Base-by-base conservation (phyloP, 2,797 vertebrate species). In the Ammospiza maritima region DNA sequence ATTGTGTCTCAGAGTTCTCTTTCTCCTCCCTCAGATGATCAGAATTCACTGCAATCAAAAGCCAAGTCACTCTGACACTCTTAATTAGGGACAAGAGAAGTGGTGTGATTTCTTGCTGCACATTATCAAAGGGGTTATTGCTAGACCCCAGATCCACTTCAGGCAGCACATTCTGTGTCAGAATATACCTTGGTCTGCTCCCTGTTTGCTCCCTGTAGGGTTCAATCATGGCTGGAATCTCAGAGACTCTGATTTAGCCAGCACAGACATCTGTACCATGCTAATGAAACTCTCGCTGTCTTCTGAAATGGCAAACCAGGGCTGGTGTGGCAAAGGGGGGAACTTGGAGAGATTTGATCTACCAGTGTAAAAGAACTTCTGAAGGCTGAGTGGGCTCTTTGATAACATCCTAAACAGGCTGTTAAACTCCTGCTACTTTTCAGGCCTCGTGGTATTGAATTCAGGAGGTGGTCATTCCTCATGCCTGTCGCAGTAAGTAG, bases 41-140 rank as follows among this genome's bases (percentile, higher is more conserved):
- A 34, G 73, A 89, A 90, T 83, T 92, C 78, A 61, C 50, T 78
- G 70, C 72, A 92, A 86, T 71, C 80, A 81, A 93, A 95, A 86
- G 42, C 27, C 60, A 91, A 89, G 76, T 62, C 73, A 71, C 51
- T 78, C 47, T 94, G 83, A 85, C 71, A 93, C 40, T 82, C 82
- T 71, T 72, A 96, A 91, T 82, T 86, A 88, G 79, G 40, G 85
- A 84, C 66, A 79, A 80, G 47, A 78, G 51, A 92, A 85, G 13
- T 16, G 25, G 60, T 76, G 66, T 54, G 71, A 90, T 76, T 85
- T 86, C 66, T 89, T 62, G 23, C 72, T 85, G 75, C 47, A 81
- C 44, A 21, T 65, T 84, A 91, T 78, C 53, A 74, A 75, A 88
- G 11, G 27, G 50, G 21, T 75, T 83, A 85, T 66, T 65, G n/a